Base-by-base conservation (phyloP, 64 coral and sea anemone genomes). In the Montipora efflorescens region DNA sequence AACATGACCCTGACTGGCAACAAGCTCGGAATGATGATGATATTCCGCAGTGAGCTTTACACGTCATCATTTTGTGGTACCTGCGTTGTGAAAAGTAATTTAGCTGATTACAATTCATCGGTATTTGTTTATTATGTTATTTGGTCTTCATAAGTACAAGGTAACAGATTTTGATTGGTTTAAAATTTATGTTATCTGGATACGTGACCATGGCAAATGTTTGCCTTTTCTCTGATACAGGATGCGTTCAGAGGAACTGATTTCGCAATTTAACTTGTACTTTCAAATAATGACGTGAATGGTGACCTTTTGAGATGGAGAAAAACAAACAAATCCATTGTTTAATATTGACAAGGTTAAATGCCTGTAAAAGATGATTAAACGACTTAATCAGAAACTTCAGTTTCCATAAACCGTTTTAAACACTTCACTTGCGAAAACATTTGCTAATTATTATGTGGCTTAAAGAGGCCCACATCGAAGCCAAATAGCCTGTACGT, bases 311-410 rank as follows among this genome's bases (percentile, higher is more conserved):
- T 46, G 28, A 12, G 8, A 76, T 46, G 22, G 1, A 76, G 74
- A 46, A 44, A 76, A 46, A 14, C 16, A 76, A 76, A 76, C 74
- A 76, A 46, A 25, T 15, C 2, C 74, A 76, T 46, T 76, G 46
- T 76, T 76, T 76, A 36, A 36, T 36, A 36, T 76, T 76, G 74
- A 76, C 74, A 76, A 36, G 43, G 22, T 76, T 15, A 76, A 76
- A 36, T 10, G 74, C 11, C 5, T 36, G 25, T 36, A 46, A 76
- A 25, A 55, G 52, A 55, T 4, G 52, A 55, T 55, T 55, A 55
- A 55, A 10, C 52, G 52, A 55, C 52, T 55, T 55, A 7, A 10
- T 7, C 52, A 7, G 5, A 5, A 55, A 55, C 52, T 55, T 55
- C 52, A 5, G 10, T 55, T 55, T 55, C 52, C 52, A 5, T 1